Evolutionary conservation across 2,888 invertebrate species (phyloP), one percentile per base, ranked within the genome.

Genomic region (Drosophila affinis): DNA sequence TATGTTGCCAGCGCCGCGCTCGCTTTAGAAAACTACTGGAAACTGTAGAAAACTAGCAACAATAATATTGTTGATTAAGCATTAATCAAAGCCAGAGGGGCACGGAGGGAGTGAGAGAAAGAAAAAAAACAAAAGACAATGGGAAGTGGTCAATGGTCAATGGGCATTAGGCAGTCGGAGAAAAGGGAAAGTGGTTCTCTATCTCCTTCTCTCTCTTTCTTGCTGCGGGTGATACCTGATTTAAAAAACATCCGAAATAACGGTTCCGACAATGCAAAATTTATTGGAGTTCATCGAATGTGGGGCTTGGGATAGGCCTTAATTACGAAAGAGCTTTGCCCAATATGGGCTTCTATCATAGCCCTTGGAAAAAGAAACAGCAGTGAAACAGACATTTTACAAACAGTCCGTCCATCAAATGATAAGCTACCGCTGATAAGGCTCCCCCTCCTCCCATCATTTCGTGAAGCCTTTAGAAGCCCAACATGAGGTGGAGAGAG

Each of bases 41-140:
- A 27, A 45, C 83, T 63, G 72, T 78, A 88, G 85, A 88, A 84
- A 88, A 79, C 82, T 74, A 87, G 83, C 77, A 84, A 84, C 83
- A 84, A 84, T 87, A 78, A 88, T 81, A 81, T 70, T 80, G 85
- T 77, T 86, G 85, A 89, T 89, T 89, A 89, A 78, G 89, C 88
- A 86, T 86, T 82, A 89, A 89, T 86, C 85, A 87, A 79, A 78
- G 86, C 70, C 73, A 72, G 59, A 18, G 32, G 67, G 45, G 18
- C 32, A 24, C 24, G 34, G 24, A 39, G 18, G n/a, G 62, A 58
- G 24, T 44, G 57, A 48, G 45, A 46, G 54, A 54, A 55, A 27
- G 48, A 51, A 52, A 48, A 21, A 32, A 56, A 54, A 62, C 45
- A 61, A 48, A 64, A 59, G 52, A 60, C 77, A 69, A 74, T 57